Evolutionary conservation across 2,888 invertebrate species (phyloP).

Genomic region (Drosophila vallismaia): DNA sequence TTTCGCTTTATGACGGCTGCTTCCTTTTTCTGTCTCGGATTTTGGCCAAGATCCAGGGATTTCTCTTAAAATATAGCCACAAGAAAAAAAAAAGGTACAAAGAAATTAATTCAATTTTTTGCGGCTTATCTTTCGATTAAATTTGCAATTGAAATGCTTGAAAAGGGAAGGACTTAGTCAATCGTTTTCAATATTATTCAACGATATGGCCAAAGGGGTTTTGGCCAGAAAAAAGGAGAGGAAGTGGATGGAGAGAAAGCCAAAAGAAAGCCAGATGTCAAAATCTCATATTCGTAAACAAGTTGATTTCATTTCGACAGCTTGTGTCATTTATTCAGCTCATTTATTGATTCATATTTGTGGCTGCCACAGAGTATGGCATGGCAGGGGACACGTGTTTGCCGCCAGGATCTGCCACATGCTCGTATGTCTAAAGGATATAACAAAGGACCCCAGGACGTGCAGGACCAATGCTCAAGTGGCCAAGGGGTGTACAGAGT

Average conservation of each 20-base stretch:
- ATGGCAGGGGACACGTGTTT: constrained; percentile 50
- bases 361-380: constrained; percentile 32
- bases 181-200: constrained; percentile 50
- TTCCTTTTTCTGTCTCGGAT: constrained; percentile 45
- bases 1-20: constrained; percentile 62
- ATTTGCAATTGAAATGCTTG: background rate
- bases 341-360: constrained; percentile 68
- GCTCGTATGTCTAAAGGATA: constrained; percentile 1
- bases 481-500: background rate
- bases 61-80: background rate
- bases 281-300: constrained; percentile 69
- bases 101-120: background rate
- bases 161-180: constrained; percentile 43
- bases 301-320: constrained; percentile 43
- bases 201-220: constrained; percentile 38
- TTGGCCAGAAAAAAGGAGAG: background rate
- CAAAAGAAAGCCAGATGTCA: constrained; percentile 49
- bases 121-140: background rate
- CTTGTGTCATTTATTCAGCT: constrained; percentile 65
- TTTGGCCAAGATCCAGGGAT: constrained; percentile 57
- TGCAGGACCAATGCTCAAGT: constrained; percentile 14
- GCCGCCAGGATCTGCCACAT: constrained; percentile 44
- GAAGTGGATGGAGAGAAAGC: background rate
- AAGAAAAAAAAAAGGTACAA: background rate
- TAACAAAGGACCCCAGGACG: constrained; percentile 28